These are phyloP conservation scores for Melanotaenia maccullochi DNA, from an alignment of 2,797 vertebrate species.

Conservation along the genomic window DNA sequence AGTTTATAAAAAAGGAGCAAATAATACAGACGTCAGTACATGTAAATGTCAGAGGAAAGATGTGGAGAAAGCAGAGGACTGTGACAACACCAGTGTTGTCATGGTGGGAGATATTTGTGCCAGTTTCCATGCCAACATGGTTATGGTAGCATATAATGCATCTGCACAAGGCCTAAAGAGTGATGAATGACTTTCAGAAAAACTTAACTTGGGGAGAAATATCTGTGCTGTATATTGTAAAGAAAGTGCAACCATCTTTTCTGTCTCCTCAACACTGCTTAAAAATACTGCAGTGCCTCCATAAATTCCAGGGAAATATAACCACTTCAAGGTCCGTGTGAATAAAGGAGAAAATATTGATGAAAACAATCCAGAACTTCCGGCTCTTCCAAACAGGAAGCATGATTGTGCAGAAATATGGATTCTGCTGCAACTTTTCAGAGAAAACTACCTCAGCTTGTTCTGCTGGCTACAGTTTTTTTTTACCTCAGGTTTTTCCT, in stretches of 20 bases:
- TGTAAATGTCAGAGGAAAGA: slow-evolving; percentile 9
- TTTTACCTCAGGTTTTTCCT: too few relatives aligned
- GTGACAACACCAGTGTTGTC: slow-evolving; percentile 38
- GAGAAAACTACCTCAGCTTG: neutral
- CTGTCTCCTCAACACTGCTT: slow-evolving; percentile 5
- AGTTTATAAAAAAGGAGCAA: neutral
- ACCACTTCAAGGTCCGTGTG: slow-evolving; percentile 57
- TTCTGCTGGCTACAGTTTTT: neutral
- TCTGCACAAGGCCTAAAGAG: slow-evolving; percentile 40
- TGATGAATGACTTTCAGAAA: slow-evolving; percentile 46
- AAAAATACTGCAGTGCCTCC: slow-evolving; percentile 24
- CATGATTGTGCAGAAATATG: slow-evolving; percentile 8
- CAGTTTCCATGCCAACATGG: slow-evolving; percentile 73
- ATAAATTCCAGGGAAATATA: slow-evolving; percentile 30
- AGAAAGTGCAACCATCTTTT: slow-evolving; percentile 17
- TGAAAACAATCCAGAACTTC: slow-evolving; percentile 34
- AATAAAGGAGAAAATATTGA: slow-evolving; percentile 46
- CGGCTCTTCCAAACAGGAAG: slow-evolving; percentile 2
- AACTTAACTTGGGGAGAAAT: slow-evolving; percentile 28
- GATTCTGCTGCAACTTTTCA: slow-evolving; percentile 1
- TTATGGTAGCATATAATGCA: slow-evolving; percentile 31
- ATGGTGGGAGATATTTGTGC: slow-evolving; percentile 49
- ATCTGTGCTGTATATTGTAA: neutral
- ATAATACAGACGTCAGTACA: slow-evolving; percentile 6
- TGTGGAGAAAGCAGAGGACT: slow-evolving; percentile 10